phyloP scores from a whole-genome alignment of 2,888 invertebrate species.

The Xiphydria camelus region DNA sequence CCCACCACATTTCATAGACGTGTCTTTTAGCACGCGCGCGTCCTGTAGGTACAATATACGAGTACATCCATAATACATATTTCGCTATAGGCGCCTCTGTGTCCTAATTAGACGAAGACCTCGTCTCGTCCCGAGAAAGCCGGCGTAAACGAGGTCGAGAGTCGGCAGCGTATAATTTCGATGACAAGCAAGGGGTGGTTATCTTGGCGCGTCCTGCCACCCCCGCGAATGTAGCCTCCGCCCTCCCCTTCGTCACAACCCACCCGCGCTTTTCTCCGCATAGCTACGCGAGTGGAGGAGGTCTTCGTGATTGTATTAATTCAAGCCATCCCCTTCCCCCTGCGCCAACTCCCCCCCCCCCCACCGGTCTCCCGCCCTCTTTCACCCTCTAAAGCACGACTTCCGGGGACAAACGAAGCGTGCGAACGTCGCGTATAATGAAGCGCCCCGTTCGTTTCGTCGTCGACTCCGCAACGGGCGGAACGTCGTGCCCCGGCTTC shows the following conservation, averaged over 20 bases:
- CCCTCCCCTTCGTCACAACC: slow-evolving; percentile 10
- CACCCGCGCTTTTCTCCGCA: slow-evolving; percentile 3
- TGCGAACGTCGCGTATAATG: slow-evolving; percentile 56
- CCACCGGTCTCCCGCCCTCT: slow-evolving; percentile 6
- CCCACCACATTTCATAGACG: too few species aligned
- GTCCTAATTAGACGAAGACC: too few species aligned
- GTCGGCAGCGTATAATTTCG: slow-evolving; percentile 42
- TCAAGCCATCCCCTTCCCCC: slow-evolving; percentile 31
- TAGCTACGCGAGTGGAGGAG: slow-evolving; percentile 11
- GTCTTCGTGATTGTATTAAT: slow-evolving; percentile 51
- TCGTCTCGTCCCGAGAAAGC: neutral
- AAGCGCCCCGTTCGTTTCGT: slow-evolving; percentile 41
- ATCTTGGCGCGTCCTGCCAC: slow-evolving; percentile 29
- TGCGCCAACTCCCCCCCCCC: slow-evolving; percentile 1
- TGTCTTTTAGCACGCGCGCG: too few species aligned
- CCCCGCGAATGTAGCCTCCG: too few species aligned
- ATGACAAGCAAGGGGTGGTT: slow-evolving; percentile 43
- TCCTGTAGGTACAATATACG: too few species aligned
- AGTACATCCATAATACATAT: too few species aligned
- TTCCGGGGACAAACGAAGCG: slow-evolving; percentile 57
- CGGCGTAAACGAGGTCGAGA: neutral
- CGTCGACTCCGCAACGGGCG: slow-evolving; percentile 23
- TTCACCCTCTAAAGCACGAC: slow-evolving; percentile 45
- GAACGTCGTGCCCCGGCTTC: slow-evolving; percentile 1
- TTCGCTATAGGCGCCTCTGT: too few species aligned